A percentile compares a stretch with the other conserved stretches of the same genome.
Conservation (phyloP, 2,113 vertebrate species). For the Anolis sagrei region DNA sequence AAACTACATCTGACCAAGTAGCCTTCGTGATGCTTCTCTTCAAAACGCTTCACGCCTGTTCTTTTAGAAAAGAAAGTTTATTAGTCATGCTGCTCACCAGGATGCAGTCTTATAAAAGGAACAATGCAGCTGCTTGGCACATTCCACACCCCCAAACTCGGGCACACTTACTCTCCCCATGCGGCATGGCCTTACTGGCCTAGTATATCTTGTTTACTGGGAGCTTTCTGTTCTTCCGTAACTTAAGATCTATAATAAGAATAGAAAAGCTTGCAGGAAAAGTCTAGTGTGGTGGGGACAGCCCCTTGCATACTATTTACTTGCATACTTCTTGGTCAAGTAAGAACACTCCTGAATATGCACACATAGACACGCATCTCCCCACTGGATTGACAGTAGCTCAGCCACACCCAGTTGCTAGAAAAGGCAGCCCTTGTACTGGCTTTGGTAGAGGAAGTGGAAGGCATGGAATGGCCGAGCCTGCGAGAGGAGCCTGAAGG, state of each 20-base stretch:
- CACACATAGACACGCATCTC: conserved; percentile 27
- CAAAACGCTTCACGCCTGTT: conserved; percentile 18
- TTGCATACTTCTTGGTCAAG: neutral
- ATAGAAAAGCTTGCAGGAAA: conserved; percentile 4
- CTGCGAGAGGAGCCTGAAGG: neutral
- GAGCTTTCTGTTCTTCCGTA: neutral
- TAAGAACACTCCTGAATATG: conserved; percentile 28
- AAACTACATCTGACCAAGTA: neutral
- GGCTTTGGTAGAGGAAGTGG: neutral
- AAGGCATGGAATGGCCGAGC: neutral
- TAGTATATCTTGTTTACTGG: neutral
- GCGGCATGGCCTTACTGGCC: neutral
- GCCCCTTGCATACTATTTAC: neutral
- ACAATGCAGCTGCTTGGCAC: neutral
- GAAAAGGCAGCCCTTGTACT: neutral
- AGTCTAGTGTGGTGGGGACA: neutral
- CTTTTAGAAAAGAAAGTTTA: conserved; percentile 81
- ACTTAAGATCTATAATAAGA: neutral
- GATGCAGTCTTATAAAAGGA: conserved; percentile 61
- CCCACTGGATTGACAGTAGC: conserved; percentile 7
- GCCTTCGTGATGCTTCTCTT: neutral
- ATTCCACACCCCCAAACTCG: neutral
- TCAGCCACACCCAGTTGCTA: conserved; percentile 3
- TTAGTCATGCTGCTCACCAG: conserved; percentile 73
- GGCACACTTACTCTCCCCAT: neutral